A percentile compares a stretch with the other conserved stretches of the same genome.
Evolutionary conservation across 2,888 invertebrate species (phyloP).

Genomic region (Ectemnius cavifrons): DNA sequence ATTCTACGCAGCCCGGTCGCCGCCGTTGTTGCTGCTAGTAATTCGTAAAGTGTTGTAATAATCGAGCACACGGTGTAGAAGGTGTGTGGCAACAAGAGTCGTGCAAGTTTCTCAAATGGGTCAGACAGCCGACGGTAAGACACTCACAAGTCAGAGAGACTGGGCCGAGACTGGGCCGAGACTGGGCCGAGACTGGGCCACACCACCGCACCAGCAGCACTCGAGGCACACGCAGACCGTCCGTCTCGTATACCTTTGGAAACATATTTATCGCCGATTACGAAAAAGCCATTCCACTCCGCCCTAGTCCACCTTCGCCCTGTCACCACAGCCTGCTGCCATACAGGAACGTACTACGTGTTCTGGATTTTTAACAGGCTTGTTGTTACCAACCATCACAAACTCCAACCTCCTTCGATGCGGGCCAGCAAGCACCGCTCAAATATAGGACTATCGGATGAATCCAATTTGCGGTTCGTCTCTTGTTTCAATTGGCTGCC

Average conservation of each 20-base stretch:
- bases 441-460: too few species aligned
- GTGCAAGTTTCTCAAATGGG: slow-evolving; percentile 75
- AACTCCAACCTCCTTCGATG: too few species aligned
- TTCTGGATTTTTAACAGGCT: slow-evolving; percentile 14
- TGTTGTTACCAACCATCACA: too few species aligned
- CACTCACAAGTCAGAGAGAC: neutral
- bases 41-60: slow-evolving; percentile 65
- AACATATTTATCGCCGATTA: slow-evolving; percentile 67
- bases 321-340: neutral
- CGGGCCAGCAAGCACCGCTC: too few species aligned
- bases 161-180: too few species aligned
- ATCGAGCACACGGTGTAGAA: slow-evolving; percentile 56
- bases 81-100: slow-evolving; percentile 67
- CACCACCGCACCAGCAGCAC: slow-evolving; percentile 16
- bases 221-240: slow-evolving; percentile 28
- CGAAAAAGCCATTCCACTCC: slow-evolving; percentile 60
- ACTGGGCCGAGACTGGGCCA: too few species aligned
- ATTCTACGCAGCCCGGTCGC: slow-evolving; percentile 17
- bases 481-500: too few species aligned
- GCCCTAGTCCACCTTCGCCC: slow-evolving; percentile 11
- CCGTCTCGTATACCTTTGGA: slow-evolving; percentile 59
- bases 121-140: slow-evolving; percentile 60
- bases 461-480: too few species aligned
- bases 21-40: slow-evolving; percentile 27
- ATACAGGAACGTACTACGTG: neutral